Base-by-base conservation (phyloP, 2,797 vertebrate genomes). In the Molothrus aeneus region DNA sequence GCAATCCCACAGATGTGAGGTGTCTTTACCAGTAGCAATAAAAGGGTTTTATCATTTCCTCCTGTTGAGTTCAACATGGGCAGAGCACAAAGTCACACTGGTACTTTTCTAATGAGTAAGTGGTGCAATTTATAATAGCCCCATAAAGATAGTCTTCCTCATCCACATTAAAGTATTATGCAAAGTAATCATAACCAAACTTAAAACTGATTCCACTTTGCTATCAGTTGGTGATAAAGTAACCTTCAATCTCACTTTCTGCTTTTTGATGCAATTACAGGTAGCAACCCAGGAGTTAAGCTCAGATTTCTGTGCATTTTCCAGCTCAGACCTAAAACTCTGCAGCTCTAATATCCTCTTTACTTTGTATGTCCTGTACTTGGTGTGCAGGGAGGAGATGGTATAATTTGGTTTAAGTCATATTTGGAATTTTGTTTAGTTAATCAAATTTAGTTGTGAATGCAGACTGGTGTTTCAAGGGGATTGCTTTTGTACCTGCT, bases 401-500 rank as follows among this genome's bases (percentile, higher is more conserved):
- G 57, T 31, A 26, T 57, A 25, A 50, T 89, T 40, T 68, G 74
- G 34, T 94, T 95, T 78, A 87, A 95, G 79, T 32, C 4, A 16
- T 83, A 54, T 29, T 77, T 78, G 77, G 83, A 95, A 93, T 97
- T 96, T 89, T 68, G 92, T 95, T 90, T 79, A 73, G 47, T 90
- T 95, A 90, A 93, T 93, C 66, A 65, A 54, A 75, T 80, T 90
- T 83, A 80, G 47, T 93, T 50, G 82, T 11, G 10, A 45, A 61
- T 80, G 60, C 63, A 88, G 92, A 93, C 51, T 12, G 42, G 69
- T 69, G 86, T 97, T 97, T 97, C 95, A 96, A 96, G 95, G 96
- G 96, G 95, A 96, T 97, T 97, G 95, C 97, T 97, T 97, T 97
- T 95, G 95, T 97, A 97, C 95, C 96, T 95, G 96, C 95, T 97